Evolutionary conservation across 2,797 vertebrate species (phyloP).

Genomic region (Todus mexicanus): DNA sequence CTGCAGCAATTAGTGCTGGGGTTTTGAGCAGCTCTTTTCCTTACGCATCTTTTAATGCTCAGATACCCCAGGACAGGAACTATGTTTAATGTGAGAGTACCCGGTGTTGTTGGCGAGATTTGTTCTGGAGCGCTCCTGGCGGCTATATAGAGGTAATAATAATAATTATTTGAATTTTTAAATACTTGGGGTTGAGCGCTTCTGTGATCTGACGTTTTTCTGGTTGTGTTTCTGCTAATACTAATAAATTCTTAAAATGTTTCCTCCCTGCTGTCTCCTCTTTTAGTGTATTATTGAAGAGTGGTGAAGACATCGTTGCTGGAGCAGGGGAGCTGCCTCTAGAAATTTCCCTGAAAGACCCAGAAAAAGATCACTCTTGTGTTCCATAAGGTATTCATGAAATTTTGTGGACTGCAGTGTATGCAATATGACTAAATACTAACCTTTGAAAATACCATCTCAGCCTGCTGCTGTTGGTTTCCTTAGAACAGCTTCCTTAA

Average conservation of each 20-base stretch:
- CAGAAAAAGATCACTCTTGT: conserved; percentile 49
- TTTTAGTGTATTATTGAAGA: conserved; percentile 50
- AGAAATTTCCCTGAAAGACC: conserved; percentile 60
- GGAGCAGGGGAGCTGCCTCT: conserved; percentile 49
- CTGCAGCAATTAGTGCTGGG: neutral
- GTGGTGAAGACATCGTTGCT: conserved; percentile 41
- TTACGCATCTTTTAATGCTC: neutral
- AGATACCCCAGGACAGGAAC: neutral
- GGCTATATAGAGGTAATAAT: neutral
- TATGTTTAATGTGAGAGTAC: neutral
- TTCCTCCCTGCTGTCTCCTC: neutral
- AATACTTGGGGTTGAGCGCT: neutral
- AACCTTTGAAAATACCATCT: neutral
- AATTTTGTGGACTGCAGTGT: neutral
- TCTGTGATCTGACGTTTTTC: neutral
- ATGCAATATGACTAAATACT: neutral
- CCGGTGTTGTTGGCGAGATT: neutral
- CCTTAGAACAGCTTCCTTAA: neutral
- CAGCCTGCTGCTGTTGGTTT: neutral
- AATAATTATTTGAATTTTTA: neutral
- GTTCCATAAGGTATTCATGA: conserved; percentile 37
- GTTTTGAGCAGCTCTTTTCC: neutral
- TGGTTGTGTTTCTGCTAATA: neutral
- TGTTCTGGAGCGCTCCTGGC: neutral
- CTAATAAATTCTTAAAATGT: neutral